Percentiles rank a stretch among this genome's conserved stretches.
These are phyloP conservation scores for Cetonia aurata DNA, from an alignment of 2,888 invertebrate genomes.

Conservation along the genomic window DNA sequence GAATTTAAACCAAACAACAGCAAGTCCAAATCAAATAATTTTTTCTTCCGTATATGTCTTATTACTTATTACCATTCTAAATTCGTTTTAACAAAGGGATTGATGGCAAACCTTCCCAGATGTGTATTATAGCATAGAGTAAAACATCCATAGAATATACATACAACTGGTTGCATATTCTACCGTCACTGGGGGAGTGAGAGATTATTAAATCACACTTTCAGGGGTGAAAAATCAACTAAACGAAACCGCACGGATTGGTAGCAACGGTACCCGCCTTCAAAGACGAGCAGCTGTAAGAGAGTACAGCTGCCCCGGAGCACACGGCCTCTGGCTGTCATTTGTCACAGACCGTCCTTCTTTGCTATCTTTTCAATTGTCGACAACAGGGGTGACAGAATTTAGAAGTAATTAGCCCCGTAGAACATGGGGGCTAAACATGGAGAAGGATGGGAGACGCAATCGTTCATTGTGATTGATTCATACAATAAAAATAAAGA, in stretches of 20 bases:
- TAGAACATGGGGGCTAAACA: background rate
- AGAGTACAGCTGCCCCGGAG: slow-evolving; percentile 45
- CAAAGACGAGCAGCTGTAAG: slow-evolving; percentile 49
- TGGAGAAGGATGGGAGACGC: background rate
- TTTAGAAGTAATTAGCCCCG: slow-evolving; percentile 37
- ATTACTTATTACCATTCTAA: too few relatives aligned
- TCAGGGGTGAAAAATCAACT: slow-evolving; percentile 27
- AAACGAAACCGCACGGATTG: slow-evolving; percentile 50
- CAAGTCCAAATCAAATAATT: too few relatives aligned
- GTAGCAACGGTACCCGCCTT: slow-evolving; percentile 51
- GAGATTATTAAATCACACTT: slow-evolving; percentile 39
- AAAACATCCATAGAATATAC: background rate
- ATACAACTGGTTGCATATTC: slow-evolving; percentile 2
- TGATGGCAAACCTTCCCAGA: background rate
- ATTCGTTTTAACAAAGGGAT: too few relatives aligned
- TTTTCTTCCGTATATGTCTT: too few relatives aligned
- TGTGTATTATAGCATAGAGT: background rate
- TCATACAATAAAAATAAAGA: background rate
- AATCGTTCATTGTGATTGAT: background rate
- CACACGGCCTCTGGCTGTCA: slow-evolving; percentile 37
- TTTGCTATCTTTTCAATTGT: slow-evolving; percentile 36
- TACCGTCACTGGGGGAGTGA: slow-evolving; percentile 26
- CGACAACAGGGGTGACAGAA: slow-evolving; percentile 29
- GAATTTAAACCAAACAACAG: too few relatives aligned
- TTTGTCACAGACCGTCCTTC: slow-evolving; percentile 45